Evolutionary conservation across 2,113 vertebrate genomes (phyloP).

Genomic region (Peromyscus polionotus): DNA sequence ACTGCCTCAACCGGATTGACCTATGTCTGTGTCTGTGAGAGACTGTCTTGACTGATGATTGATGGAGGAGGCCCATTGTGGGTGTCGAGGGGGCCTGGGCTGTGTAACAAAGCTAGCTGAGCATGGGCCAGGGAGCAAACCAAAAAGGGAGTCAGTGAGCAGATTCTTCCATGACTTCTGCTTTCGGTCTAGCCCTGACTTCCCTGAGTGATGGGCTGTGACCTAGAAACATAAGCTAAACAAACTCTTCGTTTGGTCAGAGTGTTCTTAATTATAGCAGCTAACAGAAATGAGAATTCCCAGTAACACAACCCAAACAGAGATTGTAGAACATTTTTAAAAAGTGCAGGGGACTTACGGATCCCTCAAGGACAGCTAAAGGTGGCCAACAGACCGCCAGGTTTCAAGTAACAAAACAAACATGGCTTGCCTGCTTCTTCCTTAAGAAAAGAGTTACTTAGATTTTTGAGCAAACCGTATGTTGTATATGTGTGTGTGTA

Average conservation of each 20-base stretch:
- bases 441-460: background rate
- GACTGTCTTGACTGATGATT: background rate
- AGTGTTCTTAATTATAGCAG: background rate
- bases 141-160: background rate
- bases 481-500: background rate
- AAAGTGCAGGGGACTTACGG: background rate
- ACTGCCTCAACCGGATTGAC: background rate
- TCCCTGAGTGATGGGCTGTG: background rate
- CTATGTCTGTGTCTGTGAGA: background rate
- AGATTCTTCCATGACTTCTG: background rate
- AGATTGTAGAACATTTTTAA: background rate
- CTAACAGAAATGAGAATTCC: background rate
- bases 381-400: background rate
- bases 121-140: background rate
- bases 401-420: slow-evolving; percentile 7
- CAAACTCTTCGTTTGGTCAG: background rate
- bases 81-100: background rate
- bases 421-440: background rate
- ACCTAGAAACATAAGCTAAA: background rate
- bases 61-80: no score
- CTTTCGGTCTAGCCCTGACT: background rate
- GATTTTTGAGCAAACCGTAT: background rate
- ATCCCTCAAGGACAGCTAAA: background rate
- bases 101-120: background rate
- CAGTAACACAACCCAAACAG: background rate